Conservation (phyloP, 2,113 vertebrate species). For the Nicator chloris region DNA sequence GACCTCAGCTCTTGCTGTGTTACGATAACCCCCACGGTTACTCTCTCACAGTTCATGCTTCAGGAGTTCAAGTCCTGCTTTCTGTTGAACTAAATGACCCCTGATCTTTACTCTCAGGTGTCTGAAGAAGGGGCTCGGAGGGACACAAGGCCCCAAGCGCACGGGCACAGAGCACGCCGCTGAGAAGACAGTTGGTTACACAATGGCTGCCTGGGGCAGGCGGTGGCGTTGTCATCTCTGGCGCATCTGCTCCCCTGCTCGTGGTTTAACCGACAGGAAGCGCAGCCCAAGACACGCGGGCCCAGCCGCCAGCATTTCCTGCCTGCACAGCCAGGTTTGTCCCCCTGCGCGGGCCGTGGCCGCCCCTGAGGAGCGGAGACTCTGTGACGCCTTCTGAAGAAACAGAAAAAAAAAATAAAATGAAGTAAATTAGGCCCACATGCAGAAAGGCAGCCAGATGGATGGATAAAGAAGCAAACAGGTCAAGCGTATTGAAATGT, state of each 20-base stretch:
- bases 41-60: background rate
- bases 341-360: rapidly evolving
- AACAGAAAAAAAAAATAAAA: background rate
- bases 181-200: background rate
- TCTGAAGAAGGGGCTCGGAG: background rate
- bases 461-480: background rate
- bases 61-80: background rate
- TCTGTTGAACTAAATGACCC: background rate
- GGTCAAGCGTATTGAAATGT: background rate
- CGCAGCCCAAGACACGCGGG: conserved; percentile 41
- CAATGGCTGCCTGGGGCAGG: background rate
- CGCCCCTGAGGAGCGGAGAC: rapidly evolving
- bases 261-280: conserved; percentile 87
- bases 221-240: background rate
- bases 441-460: background rate
- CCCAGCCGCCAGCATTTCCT: conserved; percentile 66
- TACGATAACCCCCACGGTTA: background rate
- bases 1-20: background rate
- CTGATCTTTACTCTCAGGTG: background rate
- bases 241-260: conserved; percentile 72
- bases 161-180: rapidly evolving
- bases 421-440: background rate
- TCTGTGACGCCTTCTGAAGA: background rate
- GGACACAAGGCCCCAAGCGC: background rate
- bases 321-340: conserved; percentile 1